Evolutionary conservation across 2,888 invertebrate species (phyloP).

Genomic region (Hypercompe scribonia): DNA sequence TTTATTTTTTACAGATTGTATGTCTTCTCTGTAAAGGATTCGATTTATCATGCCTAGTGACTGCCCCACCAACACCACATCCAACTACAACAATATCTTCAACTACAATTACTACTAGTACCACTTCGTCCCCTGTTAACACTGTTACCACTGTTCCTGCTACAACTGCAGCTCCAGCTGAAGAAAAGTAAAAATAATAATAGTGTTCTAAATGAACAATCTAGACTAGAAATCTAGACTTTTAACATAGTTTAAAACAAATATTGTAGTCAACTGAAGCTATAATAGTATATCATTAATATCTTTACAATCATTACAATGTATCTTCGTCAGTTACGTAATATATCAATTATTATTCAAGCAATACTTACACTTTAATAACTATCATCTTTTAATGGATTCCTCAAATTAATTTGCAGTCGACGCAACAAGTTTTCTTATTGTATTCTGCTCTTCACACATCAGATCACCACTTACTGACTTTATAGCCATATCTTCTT

Average conservation of each 20-base stretch:
- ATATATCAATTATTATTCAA: not conserved
- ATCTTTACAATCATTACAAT: not conserved
- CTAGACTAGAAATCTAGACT: too few relatives aligned
- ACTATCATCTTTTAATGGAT: not conserved
- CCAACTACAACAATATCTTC: not conserved
- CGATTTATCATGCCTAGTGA: slow-evolving; percentile 23
- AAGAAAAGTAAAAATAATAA: not conserved
- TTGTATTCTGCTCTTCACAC: too few relatives aligned
- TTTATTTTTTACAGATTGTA: slow-evolving; percentile 53
- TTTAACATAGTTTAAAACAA: not conserved
- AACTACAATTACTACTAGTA: not conserved
- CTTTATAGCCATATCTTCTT: too few relatives aligned
- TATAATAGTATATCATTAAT: not conserved
- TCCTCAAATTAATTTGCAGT: not conserved
- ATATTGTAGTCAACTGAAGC: not conserved
- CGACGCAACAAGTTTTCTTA: too few relatives aligned
- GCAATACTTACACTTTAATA: not conserved
- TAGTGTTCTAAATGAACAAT: not conserved
- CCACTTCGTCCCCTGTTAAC: slow-evolving; percentile 2
- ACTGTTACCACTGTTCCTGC: not conserved
- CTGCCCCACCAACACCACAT: not conserved
- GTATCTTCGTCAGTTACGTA: not conserved
- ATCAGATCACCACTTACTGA: too few relatives aligned
- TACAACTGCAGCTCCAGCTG: slow-evolving; percentile 3
- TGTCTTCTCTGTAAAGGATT: slow-evolving; percentile 64